Base-by-base conservation (phyloP, 2,888 invertebrate species). In the Dugesia japonica region DNA sequence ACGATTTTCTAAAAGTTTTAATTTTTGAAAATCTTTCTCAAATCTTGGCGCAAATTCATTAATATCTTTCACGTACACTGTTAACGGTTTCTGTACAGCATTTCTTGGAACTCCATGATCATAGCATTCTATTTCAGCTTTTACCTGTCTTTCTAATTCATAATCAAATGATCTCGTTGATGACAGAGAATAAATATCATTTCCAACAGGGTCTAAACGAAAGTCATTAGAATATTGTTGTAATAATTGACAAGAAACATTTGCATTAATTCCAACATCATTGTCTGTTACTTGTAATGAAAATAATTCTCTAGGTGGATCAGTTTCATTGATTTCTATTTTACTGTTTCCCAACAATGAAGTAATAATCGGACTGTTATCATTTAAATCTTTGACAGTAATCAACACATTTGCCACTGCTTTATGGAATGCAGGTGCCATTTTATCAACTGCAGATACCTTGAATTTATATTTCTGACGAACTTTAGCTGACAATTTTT, bases 361-460 rank as follows among this genome's bases (percentile, higher is more conserved):
- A 38, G 28, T 27, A n/a, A 74, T 74, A 1, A 71, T 74, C 17
- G 74, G 74, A 33, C 33, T 33, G 23, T 74, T 74, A 38, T 74
- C 74, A n/a, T 74, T 74, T n/a, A 74, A 74, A 74, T 74, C 74
- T 74, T 74, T 38, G 17, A 74, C 38, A 1, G 71, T 74, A 7
- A 74, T 33, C 7, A 33, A 26, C 71, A 74, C 33, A 26, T 28
- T 74, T 74, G 74, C 38, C 4, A 33, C 38, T 38, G 74, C 38
- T 33, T 74, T 74, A 33, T 26, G 33, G 17, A 42, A 74, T 71
- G 31, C 23, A 4, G 13, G 4, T 38, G 28, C 74, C 26, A 33
- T 74, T 74, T 28, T 28, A 38, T 74, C 38, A 13, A 26, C 38
- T 4, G 74, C 74, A 13, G 13, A 26, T 13, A 74, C 26, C 13